Evolutionary conservation across 2,113 vertebrate genomes (phyloP).

Genomic region (Thamnaconus septentrionalis): DNA sequence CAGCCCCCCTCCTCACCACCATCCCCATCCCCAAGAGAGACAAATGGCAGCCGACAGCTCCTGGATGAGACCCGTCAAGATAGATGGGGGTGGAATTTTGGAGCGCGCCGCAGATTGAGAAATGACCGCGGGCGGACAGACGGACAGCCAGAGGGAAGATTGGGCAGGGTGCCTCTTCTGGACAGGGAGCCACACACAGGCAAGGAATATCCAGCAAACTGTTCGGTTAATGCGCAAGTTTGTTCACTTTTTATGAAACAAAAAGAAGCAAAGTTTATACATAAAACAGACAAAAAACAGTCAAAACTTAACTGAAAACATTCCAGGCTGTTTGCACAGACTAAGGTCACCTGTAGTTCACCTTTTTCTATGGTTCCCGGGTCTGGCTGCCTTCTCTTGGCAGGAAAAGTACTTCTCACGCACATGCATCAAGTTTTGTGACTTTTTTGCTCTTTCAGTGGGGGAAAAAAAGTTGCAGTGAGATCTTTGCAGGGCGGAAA

Average conservation of each 20-base stretch:
- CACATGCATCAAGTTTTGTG: not conserved
- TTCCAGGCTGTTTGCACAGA: slow-evolving; percentile 11
- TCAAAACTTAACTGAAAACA: not conserved
- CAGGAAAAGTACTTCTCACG: slow-evolving; percentile 4
- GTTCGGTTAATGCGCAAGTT: too few species aligned
- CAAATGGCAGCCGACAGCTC: slow-evolving; percentile 14
- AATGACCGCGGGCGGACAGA: too few species aligned
- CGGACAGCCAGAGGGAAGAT: too few species aligned
- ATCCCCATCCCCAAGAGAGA: not conserved
- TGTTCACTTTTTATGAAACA: too few species aligned
- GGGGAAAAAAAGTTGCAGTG: too few species aligned
- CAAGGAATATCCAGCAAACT: too few species aligned
- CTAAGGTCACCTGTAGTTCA: slow-evolving; percentile 29
- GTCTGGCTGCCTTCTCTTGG: slow-evolving; percentile 16
- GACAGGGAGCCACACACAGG: too few species aligned
- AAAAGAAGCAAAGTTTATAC: too few species aligned
- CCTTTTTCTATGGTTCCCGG: slow-evolving; percentile 18
- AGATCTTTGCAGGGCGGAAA: too few species aligned
- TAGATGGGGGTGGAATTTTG: not conserved
- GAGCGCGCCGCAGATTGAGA: too few species aligned
- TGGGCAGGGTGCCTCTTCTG: too few species aligned
- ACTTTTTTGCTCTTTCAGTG: slow-evolving; percentile 2
- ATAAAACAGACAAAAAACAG: too few species aligned
- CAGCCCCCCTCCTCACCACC: not conserved
- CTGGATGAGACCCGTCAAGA: not conserved